A percentile compares a stretch with the other conserved stretches of the same genome.
Conservation (phyloP, 1,140 invertebrate genomes). For the Drosophila pectinifera region DNA sequence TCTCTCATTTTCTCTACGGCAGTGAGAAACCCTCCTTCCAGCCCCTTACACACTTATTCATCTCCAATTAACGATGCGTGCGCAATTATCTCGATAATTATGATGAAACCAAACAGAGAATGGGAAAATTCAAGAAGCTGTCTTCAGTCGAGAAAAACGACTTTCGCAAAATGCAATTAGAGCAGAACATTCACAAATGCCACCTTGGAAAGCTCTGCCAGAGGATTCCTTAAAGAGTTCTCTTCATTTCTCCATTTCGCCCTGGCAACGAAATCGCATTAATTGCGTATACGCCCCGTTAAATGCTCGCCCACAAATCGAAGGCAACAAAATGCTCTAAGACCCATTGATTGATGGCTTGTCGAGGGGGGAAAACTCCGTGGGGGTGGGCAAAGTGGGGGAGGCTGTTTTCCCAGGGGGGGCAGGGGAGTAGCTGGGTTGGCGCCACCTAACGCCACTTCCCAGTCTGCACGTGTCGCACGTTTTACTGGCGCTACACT, state of each 20-base stretch:
- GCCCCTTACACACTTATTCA: conserved; percentile 14
- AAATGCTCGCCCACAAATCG: conserved; percentile 45
- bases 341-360: conserved; percentile 55
- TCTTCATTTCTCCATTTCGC: conserved; percentile 8
- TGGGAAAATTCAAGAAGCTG: conserved; percentile 11
- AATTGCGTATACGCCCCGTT: conserved; percentile 68
- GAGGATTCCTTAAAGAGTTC: conserved; percentile 35
- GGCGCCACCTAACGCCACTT: conserved; percentile 48
- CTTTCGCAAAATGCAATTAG: conserved; percentile 62
- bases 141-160: conserved; percentile 15
- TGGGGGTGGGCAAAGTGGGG: not conserved
- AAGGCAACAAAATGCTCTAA: conserved; percentile 47
- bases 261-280: conserved; percentile 42
- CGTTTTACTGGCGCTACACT: conserved; percentile 21
- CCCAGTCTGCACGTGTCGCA: conserved; percentile 54
- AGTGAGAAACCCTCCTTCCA: not conserved
- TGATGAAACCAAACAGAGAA: conserved; percentile 35
- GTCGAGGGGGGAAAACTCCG: conserved; percentile 9
- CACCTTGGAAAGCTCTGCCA: conserved; percentile 26
- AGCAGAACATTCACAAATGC: conserved; percentile 52
- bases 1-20: conserved; percentile 9
- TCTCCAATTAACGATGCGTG: conserved; percentile 62
- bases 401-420: conserved; percentile 12
- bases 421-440: conserved; percentile 4
- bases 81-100: conserved; percentile 59